phyloP scores from a whole-genome alignment of 2,113 vertebrate species.

The Gadus chalcogrammus region DNA sequence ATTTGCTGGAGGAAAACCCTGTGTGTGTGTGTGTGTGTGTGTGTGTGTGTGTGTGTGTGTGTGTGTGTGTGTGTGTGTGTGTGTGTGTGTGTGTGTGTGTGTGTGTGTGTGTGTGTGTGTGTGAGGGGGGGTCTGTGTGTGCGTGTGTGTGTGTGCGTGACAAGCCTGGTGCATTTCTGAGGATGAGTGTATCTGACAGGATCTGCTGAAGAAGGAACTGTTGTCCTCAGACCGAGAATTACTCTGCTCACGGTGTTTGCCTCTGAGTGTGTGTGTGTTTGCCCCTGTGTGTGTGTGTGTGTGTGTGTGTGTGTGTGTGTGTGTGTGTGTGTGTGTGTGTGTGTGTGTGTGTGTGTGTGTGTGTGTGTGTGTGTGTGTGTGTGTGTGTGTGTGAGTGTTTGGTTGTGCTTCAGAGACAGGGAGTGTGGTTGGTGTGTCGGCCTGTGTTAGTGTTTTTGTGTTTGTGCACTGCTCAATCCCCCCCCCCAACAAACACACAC shows the following conservation, averaged over 20 bases:
- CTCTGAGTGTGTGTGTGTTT: slow-evolving; percentile 10
- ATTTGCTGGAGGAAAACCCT: neutral
- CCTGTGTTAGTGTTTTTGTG: slow-evolving; percentile 6
- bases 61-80: slow-evolving; percentile 6
- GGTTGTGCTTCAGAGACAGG: neutral
- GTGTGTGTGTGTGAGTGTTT: slow-evolving; percentile 12
- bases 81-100: slow-evolving; percentile 3
- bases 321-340: neutral
- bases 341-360: neutral
- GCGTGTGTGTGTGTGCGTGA: slow-evolving; percentile 3
- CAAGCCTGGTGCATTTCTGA: slow-evolving; percentile 40
- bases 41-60: slow-evolving; percentile 14
- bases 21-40: slow-evolving; percentile 4
- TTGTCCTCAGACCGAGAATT: slow-evolving; percentile 57
- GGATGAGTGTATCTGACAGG: slow-evolving; percentile 63
- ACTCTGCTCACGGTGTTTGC: slow-evolving; percentile 17
- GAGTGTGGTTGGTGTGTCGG: neutral
- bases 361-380: neutral
- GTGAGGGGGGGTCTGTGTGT: neutral
- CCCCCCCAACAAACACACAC: neutral
- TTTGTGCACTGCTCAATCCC: neutral
- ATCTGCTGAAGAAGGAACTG: slow-evolving; percentile 57
- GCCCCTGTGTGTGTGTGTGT: neutral
- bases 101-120: slow-evolving; percentile 13
- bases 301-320: slow-evolving; percentile 1